Base-by-base conservation (phyloP, 2,797 vertebrate genomes). In the Darevskia nairensis region DNA sequence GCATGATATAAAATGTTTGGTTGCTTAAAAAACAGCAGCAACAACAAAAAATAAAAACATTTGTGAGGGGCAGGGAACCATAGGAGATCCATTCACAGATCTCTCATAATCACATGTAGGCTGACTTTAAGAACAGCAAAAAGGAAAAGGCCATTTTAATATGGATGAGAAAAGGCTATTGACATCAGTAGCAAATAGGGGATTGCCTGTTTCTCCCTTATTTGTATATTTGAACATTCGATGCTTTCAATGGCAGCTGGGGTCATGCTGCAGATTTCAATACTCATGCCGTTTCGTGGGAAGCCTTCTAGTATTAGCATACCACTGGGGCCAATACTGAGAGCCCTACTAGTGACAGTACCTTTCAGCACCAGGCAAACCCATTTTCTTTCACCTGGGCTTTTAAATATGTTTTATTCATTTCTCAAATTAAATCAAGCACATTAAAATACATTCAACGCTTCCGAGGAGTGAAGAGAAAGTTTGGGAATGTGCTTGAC, bases 401-500 rank as follows among this genome's bases (percentile, higher is more conserved):
- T 74, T 74, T 35, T 1, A 25, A 84, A 74, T 35, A 8, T 32
- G 6, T 35, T 79, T 59, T 21, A 21, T 55, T 17, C 50, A 32
- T 23, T 55, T 55, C 50, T 55, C 50, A 55, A 55, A 64, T 64
- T 64, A 64, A 64, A 64, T 7, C 13, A 4, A 64, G 2, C 2
- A 64, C 61, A 64, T 64, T 64, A 64, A 11, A 39, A 32, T 21
- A 55, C 13, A 15, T 59, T 72, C 15, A 5, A 29, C 9, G 39
- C 8, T 41, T 44, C 46, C 29, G 39, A 44, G 8, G 29, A 29
- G 29, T 76, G 69, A 90, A 79, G 25, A 89, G 29, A 25, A 75
- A 85, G 11, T 84, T 74, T 89, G 76, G 46, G 77, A 82, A 72
- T 27, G 32, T 69, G 41, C 89, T 89, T 81, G 91, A 61, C 85